Evolutionary conservation across 1,140 invertebrate genomes (phyloP).

Genomic region (Hermetia illucens): DNA sequence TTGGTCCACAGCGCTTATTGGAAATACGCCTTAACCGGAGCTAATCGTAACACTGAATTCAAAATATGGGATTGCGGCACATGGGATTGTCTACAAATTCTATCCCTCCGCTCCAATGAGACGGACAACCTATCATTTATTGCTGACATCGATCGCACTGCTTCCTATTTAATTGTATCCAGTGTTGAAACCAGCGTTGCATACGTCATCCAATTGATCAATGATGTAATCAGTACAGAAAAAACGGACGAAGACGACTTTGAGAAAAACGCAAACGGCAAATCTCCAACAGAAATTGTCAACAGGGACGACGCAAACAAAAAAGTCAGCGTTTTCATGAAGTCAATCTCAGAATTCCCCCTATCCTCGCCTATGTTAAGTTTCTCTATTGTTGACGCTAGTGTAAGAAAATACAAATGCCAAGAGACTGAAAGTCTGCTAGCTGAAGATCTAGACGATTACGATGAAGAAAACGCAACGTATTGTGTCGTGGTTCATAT

Average conservation of each 20-base stretch:
- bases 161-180: constrained; percentile 69
- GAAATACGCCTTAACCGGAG: constrained; percentile 86
- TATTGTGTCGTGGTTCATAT: constrained; percentile 48
- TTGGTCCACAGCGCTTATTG: constrained; percentile 42
- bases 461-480: constrained; percentile 28
- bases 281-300: background rate
- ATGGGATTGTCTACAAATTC: constrained; percentile 83
- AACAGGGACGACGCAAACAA: constrained; percentile 8
- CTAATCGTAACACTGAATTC: constrained; percentile 76
- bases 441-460: constrained; percentile 29
- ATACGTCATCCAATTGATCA: constrained; percentile 60
- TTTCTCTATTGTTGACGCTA: constrained; percentile 73
- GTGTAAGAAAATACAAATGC: constrained; percentile 31
- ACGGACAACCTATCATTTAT: constrained; percentile 38
- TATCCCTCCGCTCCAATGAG: constrained; percentile 44
- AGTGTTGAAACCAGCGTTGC: constrained; percentile 64
- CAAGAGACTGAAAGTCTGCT: constrained; percentile 28
- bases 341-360: constrained; percentile 66
- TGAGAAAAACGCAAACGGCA: constrained; percentile 4
- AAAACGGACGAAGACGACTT: constrained; percentile 1
- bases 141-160: constrained; percentile 65
- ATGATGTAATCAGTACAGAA: constrained; percentile 29
- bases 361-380: constrained; percentile 71
- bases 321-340: constrained; percentile 29
- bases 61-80: constrained; percentile 91